Base-by-base conservation (phyloP, 2,113 vertebrate genomes). In the Barnardius zonarius region DNA sequence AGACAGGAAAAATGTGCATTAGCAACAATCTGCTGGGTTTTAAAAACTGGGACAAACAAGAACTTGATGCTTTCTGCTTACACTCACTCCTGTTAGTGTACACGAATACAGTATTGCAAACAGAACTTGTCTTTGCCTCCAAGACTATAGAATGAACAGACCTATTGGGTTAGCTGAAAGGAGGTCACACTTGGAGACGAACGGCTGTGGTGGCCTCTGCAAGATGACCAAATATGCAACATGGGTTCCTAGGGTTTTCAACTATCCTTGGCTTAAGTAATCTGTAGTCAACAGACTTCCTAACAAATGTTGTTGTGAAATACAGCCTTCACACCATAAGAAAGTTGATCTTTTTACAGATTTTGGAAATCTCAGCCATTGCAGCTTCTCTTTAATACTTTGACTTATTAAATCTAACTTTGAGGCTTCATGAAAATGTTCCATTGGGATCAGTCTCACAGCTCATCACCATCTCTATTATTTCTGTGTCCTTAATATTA, bases 11-110 rank as follows among this genome's bases (percentile, higher is more conserved):
- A 85, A 64, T 51, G 20, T 48, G 31, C 64, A 79, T 83, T 63
- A 82, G 63, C 67, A 93, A 31, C 44, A 72, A 16, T 84, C 86
- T 84, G 43, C 72, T 88, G 54, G 2, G 66, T 89, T 86, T 67
- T 37, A 64, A 90, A 94, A 97, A 94, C 63, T 91, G 59, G 90
- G 84, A 84, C 95, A 95, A 76, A 7, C 74, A 87, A 57, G 82
- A 87, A 74, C 63, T 64, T 49, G n/a, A 49, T 37, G 33, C 24
- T 93, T 88, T 27, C 14, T 82, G 37, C 13, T 84, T 84, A 52
- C n/a, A 31, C 39, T 79, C 61, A n/a, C 6, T 76, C 5, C 63
- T 62, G 13, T 62, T 76, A 25, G 64, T 49, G 48, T 25, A 57
- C 48, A 44, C 52, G 35, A 48, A 46, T 28, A 18, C 10, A 66